Percentiles rank a stretch among this genome's conserved stretches.
phyloP scores from a whole-genome alignment of 2,888 invertebrate genomes.

The Ochlodes sylvanus region DNA sequence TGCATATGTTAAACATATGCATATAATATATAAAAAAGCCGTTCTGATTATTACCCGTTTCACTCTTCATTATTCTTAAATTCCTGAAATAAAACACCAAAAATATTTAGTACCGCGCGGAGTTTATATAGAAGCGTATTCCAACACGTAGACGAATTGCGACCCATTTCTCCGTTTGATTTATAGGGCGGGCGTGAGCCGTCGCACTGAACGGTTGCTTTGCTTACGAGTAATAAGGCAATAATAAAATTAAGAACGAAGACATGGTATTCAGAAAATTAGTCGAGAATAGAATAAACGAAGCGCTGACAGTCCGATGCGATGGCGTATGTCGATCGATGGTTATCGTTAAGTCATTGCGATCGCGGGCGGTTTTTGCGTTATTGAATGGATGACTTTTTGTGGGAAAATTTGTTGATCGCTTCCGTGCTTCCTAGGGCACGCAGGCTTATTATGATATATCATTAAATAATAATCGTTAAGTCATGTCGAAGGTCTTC shows the following conservation, averaged over 20 bases:
- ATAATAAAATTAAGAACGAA: slow-evolving; percentile 15
- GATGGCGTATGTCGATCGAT: too few species aligned
- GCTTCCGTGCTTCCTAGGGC: too few species aligned
- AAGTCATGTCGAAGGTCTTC: too few species aligned
- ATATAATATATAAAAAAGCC: too few species aligned
- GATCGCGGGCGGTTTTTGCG: too few species aligned
- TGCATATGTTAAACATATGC: not conserved
- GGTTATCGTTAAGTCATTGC: too few species aligned
- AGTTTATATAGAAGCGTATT: slow-evolving; percentile 44
- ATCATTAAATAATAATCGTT: too few species aligned
- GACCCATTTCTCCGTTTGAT: slow-evolving; percentile 56
- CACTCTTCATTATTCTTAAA: slow-evolving; percentile 13
- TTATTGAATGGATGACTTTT: too few species aligned
- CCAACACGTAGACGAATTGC: slow-evolving; percentile 50
- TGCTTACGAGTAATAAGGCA: slow-evolving; percentile 10
- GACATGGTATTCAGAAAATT: not conserved
- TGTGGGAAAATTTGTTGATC: too few species aligned
- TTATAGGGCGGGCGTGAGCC: slow-evolving; percentile 58
- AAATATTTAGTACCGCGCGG: slow-evolving; percentile 35
- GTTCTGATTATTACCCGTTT: not conserved
- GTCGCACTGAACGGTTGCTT: slow-evolving; percentile 4
- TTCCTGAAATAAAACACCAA: slow-evolving; percentile 13
- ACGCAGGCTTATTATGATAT: too few species aligned
- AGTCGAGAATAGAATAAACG: not conserved
- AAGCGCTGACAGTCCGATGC: not conserved